Percentiles rank a stretch among this genome's conserved stretches.
Evolutionary conservation across 1,140 invertebrate genomes (phyloP).

Genomic region (Drosophila obscura): DNA sequence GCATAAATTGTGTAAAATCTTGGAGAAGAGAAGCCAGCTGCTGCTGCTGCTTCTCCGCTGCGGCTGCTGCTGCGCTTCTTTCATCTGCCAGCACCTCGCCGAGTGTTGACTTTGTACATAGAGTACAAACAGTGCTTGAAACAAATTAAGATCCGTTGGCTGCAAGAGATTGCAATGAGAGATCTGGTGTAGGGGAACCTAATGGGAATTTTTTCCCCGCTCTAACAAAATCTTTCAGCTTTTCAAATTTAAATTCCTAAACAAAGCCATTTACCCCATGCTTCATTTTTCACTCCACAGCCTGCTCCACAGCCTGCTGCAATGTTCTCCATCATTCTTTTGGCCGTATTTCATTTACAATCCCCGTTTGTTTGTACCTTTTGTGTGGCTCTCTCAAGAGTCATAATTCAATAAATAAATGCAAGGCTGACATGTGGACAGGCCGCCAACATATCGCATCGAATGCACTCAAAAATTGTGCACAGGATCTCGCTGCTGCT

Average conservation of each 20-base stretch:
- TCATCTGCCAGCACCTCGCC: constrained; percentile 14
- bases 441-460: constrained; percentile 66
- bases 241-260: too few relatives aligned
- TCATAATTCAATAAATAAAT: constrained; percentile 80
- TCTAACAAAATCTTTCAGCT: too few relatives aligned
- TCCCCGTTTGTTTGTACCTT: constrained; percentile 1
- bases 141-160: constrained; percentile 23
- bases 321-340: constrained; percentile 5
- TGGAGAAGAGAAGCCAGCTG: constrained; percentile 37
- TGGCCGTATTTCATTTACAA: constrained; percentile 1
- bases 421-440: constrained; percentile 71
- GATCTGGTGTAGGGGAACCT: not conserved
- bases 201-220: too few relatives aligned
- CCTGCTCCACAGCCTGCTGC: too few relatives aligned
- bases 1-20: constrained; percentile 58
- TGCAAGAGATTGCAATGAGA: constrained; percentile 5
- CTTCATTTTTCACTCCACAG: too few relatives aligned
- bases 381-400: constrained; percentile 15
- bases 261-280: not conserved
- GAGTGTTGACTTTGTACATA: constrained; percentile 20
- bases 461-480: constrained; percentile 68
- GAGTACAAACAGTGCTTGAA: constrained; percentile 32
- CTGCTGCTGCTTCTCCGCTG: not conserved
- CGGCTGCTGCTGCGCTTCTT: constrained; percentile 7
- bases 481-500: constrained; percentile 18